Evolutionary conservation across 1,140 invertebrate genomes (phyloP).

Genomic region (Forficula auricularia): DNA sequence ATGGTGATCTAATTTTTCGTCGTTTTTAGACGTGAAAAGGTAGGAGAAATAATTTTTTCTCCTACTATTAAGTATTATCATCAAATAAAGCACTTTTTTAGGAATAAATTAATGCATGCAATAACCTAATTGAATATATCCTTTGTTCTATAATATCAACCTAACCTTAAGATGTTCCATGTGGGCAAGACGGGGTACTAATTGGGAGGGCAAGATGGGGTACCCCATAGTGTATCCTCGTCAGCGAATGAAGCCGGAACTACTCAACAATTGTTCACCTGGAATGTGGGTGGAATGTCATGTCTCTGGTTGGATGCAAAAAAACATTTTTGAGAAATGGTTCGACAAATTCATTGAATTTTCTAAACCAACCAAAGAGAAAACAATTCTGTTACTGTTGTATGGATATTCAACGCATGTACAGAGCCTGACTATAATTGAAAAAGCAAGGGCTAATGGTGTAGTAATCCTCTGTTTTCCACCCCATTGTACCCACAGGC

Average conservation of each 20-base stretch:
- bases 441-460: slow-evolving; percentile 19
- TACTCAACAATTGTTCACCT: slow-evolving; percentile 12
- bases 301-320: slow-evolving; percentile 21
- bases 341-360: slow-evolving; percentile 20
- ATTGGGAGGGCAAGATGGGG: too few relatives aligned
- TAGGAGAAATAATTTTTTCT: too few relatives aligned
- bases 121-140: too few relatives aligned
- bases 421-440: slow-evolving; percentile 23
- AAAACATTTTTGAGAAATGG: slow-evolving; percentile 22
- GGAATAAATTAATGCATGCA: too few relatives aligned
- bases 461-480: slow-evolving; percentile 21
- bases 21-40: too few relatives aligned
- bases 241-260: slow-evolving; percentile 12
- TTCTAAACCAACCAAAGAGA: slow-evolving; percentile 12
- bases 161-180: too few relatives aligned
- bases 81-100: too few relatives aligned
- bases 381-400: slow-evolving; percentile 21
- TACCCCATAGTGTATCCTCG: slow-evolving; percentile 22
- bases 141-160: too few relatives aligned
- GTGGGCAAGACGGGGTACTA: too few relatives aligned
- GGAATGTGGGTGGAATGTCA: slow-evolving; percentile 17
- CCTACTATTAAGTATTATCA: too few relatives aligned
- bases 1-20: too few relatives aligned
- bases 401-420: slow-evolving; percentile 24
- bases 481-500: slow-evolving; percentile 22